Evolutionary conservation across 2,113 vertebrate species (phyloP).

Genomic region (Rhabdornis inornatus): DNA sequence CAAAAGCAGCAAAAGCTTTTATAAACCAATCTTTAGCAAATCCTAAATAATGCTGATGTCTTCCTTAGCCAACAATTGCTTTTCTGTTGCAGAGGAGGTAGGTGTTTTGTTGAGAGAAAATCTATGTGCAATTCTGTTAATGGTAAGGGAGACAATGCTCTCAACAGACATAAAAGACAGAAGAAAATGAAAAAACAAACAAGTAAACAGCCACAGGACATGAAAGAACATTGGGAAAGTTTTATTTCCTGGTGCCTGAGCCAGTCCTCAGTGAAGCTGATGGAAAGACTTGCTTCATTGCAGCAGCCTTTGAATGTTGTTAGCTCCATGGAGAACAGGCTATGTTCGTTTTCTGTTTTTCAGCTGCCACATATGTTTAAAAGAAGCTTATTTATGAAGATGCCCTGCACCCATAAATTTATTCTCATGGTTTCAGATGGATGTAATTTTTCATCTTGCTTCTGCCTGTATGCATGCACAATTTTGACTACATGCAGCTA

Average conservation of each 20-base stretch:
- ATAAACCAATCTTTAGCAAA: background rate
- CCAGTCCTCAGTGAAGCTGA: background rate
- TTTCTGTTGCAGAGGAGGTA: background rate
- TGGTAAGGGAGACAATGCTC: background rate
- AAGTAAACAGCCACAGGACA: background rate
- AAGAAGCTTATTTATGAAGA: background rate
- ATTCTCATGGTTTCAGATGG: background rate
- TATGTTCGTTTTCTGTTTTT: background rate
- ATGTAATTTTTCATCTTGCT: background rate
- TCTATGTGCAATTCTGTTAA: background rate
- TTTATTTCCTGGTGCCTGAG: background rate
- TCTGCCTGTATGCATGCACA: background rate
- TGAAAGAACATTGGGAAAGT: background rate
- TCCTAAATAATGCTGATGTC: background rate
- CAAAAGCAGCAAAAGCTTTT: background rate
- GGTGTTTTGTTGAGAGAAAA: background rate
- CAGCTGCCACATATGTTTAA: background rate
- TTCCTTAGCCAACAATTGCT: background rate
- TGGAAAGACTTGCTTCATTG: background rate
- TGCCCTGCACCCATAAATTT: background rate
- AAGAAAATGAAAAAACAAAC: background rate
- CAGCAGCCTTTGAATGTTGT: background rate
- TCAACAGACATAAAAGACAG: background rate
- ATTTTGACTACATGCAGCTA: background rate
- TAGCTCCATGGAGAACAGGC: background rate